Evolutionary conservation across 2,888 invertebrate species (phyloP), one percentile per base, ranked within the genome.

Genomic region (Drosophila lacicola): DNA sequence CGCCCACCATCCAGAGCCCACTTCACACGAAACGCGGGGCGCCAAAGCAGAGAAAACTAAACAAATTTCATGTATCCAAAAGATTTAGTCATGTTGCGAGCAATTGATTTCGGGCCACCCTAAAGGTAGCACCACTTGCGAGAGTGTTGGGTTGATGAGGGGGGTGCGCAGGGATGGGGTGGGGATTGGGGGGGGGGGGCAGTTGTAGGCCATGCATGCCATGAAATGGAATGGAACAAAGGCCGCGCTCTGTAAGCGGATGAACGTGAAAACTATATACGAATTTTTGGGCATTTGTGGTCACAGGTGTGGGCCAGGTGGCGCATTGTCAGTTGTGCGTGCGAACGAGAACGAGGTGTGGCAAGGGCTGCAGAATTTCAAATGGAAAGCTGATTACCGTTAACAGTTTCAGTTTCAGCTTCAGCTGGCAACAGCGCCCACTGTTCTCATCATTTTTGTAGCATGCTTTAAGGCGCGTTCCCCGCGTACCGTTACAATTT

Each of bases 11-110:
- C 14, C 9, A 10, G 8, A 9, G 4, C 0, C 2, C 25, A 8
- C 4, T 56, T 56, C 49, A 54, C 66, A 49, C 51, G 66, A 51
- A 46, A 66, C 50, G 41, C 58, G 44, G 54, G 58, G 69, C 61
- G 70, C 66, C 70, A 75, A 67, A 67, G 68, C 71, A 61, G 66
- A 82, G 69, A 68, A 61, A 57, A 60, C 83, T 73, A 86, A 82
- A 80, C 75, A 83, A 75, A 78, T 86, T 82, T 69, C 78, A 47
- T 86, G 80, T 83, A 78, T 70, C 69, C 70, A 63, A 80, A 83
- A 74, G 82, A 82, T 82, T 82, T 86, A 51, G 74, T 63, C 83
- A 67, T 86, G 78, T 82, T 80, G 75, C 87, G 50, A 73, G 78
- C 83, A 83, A 83, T 86, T 80, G 78, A 82, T 78, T 86, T 73